phyloP scores from a whole-genome alignment of 2,797 vertebrate genomes.

The Bradypus variegatus region DNA sequence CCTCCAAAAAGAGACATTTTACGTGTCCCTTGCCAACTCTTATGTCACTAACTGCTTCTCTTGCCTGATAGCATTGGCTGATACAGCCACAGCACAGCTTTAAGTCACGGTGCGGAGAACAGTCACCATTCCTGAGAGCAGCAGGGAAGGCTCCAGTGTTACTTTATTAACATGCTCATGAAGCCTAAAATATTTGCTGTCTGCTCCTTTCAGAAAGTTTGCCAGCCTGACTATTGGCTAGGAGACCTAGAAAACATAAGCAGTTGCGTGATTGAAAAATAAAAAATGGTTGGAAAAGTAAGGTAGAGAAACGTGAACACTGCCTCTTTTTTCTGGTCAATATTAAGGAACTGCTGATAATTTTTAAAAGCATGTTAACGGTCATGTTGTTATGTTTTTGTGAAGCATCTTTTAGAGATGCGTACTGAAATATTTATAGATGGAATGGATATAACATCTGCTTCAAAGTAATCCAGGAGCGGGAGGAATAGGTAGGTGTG shows the following conservation, averaged over 20 bases:
- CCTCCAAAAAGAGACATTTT: no score
- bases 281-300: no score
- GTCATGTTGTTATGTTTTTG: neutral
- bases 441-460: fast-evolving
- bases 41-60: neutral
- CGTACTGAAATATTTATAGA: fast-evolving
- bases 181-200: neutral
- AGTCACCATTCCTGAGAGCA: neutral
- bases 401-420: neutral
- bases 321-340: neutral
- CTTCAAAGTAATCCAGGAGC: no score
- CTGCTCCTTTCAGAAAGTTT: neutral
- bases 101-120: neutral
- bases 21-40: neutral
- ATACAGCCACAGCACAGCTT: neutral
- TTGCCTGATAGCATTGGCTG: neutral
- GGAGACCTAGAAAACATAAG: neutral
- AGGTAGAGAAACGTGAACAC: neutral
- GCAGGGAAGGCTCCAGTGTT: neutral
- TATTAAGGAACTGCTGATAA: neutral
- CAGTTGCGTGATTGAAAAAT: no score
- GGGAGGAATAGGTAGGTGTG: no score
- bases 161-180: neutral
- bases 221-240: neutral
- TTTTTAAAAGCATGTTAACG: neutral